Percentiles rank a stretch among this genome's conserved stretches.
Conservation (phyloP, 1,140 invertebrate genomes). For the Meloidogyne floridensis region DNA sequence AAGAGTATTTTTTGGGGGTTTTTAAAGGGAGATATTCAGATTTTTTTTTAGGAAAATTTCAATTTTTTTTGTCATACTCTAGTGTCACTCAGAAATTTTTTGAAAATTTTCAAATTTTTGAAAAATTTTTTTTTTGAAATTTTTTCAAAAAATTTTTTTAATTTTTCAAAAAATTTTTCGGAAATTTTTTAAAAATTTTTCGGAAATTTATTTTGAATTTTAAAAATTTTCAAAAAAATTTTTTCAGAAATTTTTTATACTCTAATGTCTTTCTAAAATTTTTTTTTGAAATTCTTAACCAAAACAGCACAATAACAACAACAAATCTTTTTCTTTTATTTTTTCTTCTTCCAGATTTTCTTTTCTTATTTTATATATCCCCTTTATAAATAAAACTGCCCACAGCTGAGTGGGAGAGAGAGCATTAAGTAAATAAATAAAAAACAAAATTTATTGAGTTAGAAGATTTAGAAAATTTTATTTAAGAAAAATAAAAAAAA, state of each 20-base stretch:
- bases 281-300: not conserved
- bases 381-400: not conserved
- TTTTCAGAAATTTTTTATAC: not conserved
- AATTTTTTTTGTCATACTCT: no score
- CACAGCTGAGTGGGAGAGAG: not conserved
- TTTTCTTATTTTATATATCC: not conserved
- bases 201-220: not conserved
- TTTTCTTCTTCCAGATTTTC: not conserved
- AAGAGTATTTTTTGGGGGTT: not conserved
- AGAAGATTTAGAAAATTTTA: not conserved
- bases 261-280: not conserved
- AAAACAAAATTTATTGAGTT: not conserved
- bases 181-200: no score
- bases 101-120: not conserved
- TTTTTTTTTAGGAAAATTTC: no score
- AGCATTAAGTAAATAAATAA: constrained; percentile 2
- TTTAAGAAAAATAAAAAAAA: not conserved
- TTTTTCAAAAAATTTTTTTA: not conserved
- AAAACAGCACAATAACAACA: not conserved
- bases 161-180: not conserved
- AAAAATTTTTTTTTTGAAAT: not conserved
- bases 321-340: not conserved
- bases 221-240: not conserved
- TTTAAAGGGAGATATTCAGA: no score
- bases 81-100: not conserved